A percentile compares a stretch with the other conserved stretches of the same genome.
Evolutionary conservation across 2,888 invertebrate species (phyloP).

Genomic region (Hyposoter didymator): DNA sequence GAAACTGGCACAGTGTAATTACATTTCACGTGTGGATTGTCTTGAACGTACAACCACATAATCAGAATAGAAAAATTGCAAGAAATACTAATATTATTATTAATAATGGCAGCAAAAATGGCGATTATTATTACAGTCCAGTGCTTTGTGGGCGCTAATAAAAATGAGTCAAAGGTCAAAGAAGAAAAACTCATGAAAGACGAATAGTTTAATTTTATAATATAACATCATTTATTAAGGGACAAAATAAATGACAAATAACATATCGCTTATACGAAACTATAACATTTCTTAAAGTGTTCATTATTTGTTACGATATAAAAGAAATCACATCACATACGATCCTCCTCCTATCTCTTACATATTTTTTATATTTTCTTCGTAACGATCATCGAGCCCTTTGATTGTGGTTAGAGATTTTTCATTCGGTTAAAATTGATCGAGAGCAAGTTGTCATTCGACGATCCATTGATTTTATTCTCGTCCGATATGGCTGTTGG

Average conservation of each 20-base stretch:
- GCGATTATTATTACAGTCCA: too few species aligned
- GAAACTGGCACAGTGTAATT: neutral
- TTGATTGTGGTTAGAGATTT: neutral
- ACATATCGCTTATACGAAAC: constrained; percentile 84
- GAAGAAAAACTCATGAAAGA: constrained; percentile 34
- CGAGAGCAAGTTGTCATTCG: neutral
- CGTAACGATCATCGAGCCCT: constrained; percentile 48
- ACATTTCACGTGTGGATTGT: neutral
- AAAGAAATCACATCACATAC: constrained; percentile 84
- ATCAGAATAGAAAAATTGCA: too few species aligned
- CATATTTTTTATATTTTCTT: constrained; percentile 33
- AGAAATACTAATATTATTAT: too few species aligned
- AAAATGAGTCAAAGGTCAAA: constrained; percentile 9
- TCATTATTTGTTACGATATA: constrained; percentile 83
- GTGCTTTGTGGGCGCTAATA: too few species aligned
- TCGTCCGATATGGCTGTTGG: neutral
- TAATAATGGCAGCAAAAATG: too few species aligned
- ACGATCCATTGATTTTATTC: neutral
- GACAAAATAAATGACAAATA: constrained; percentile 84
- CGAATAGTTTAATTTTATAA: constrained; percentile 76
- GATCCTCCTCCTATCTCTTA: constrained; percentile 79
- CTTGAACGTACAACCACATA: too few species aligned
- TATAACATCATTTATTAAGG: constrained; percentile 84
- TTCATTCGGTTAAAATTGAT: neutral
- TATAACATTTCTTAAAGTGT: constrained; percentile 84